Evolutionary conservation across 2,888 invertebrate genomes (phyloP), one percentile per base, ranked within the genome.

Genomic region (Troilus luridus): DNA sequence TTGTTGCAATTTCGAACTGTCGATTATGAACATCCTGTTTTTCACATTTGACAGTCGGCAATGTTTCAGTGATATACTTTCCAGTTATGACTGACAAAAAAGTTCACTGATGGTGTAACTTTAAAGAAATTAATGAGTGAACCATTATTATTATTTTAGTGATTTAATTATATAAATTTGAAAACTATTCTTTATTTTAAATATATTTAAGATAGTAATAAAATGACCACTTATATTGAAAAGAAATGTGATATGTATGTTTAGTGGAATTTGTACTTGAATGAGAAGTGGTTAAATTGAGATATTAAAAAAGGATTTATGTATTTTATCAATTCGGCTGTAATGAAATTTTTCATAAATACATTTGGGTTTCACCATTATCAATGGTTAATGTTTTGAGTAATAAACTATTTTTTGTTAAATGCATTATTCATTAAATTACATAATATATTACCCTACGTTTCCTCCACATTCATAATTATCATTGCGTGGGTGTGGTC

Each of bases 361-460:
- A 41, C 8, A 24, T 12, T 77, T 77, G 27, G 27, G 72, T 77
- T 77, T 41, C 2, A 77, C 14, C 7, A 41, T 9, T 41, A 77
- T 77, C 41, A 77, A 41, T 41, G 72, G 27, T 77, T 77, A 77
- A 41, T 77, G 27, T 77, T 77, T 77, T 41, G 9, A 77, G 27
- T 41, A 77, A 77, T 77, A 77, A 27, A 77, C 14, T 77, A 41
- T 77, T 77, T 77, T 77, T 77, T 77, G 19, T 77, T 41, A 77
- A 9, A 77, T 17, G 17, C 17, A 19, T 77, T 19, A 27, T 77
- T 77, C 41, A 77, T 27, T 77, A 17, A 77, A 27, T 14, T 72
- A 5, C 1, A 77, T 41, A 8, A 27, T 41, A 17, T 77, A 24
- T 27, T 67, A 67, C 14, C 24, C 24, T 24, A 24, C 6, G 5